A percentile compares a stretch with the other conserved stretches of the same genome.
Conservation (phyloP, 1,140 invertebrate genomes). For the Proales similis region DNA sequence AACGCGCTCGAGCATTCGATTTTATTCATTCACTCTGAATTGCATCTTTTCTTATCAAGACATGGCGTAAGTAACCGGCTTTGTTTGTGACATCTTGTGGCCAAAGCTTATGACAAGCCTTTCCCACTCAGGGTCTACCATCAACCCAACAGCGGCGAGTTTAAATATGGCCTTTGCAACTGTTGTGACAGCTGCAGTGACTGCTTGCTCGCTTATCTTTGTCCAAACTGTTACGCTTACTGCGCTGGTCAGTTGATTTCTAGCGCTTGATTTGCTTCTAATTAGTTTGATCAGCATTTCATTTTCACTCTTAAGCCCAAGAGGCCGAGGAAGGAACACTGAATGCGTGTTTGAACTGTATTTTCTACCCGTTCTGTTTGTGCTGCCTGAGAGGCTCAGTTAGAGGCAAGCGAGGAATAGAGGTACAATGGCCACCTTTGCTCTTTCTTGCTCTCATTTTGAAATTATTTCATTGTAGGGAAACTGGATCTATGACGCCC, state of each 20-base stretch:
- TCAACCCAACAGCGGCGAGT: constrained; percentile 29
- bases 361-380: constrained; percentile 4
- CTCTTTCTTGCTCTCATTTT: background rate
- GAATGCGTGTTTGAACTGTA: constrained; percentile 7
- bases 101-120: too few species aligned
- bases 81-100: too few species aligned
- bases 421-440: background rate
- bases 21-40: too few species aligned
- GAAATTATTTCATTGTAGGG: background rate
- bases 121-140: constrained; percentile 7
- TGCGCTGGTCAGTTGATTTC: constrained; percentile 1
- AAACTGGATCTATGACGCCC: too few species aligned
- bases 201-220: constrained; percentile 28
- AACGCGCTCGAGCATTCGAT: too few species aligned
- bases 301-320: constrained; percentile 2
- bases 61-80: too few species aligned
- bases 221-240: constrained; percentile 20
- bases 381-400: constrained; percentile 9
- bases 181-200: constrained; percentile 28
- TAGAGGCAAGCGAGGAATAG: constrained; percentile 11
- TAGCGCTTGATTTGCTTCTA: background rate
- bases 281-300: background rate
- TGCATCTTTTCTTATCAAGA: too few species aligned
- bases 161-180: constrained; percentile 2
- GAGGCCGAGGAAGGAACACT: constrained; percentile 30